These are phyloP conservation scores for Denticeps clupeoides DNA, from an alignment of 2,797 vertebrate species.

Conservation along the genomic window DNA sequence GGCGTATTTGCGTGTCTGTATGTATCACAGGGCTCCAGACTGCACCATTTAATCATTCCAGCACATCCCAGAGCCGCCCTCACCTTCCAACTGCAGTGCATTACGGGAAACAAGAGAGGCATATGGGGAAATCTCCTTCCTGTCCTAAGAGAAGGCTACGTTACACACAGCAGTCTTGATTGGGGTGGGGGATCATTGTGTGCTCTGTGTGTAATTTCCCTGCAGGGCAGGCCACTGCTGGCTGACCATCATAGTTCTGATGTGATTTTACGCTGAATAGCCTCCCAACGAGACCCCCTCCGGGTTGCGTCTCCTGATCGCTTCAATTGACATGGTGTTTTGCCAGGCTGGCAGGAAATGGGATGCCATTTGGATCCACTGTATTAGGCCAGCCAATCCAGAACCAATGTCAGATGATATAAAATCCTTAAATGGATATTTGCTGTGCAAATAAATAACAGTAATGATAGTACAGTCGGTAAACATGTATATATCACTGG, in stretches of 20 bases:
- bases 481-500: too few relatives aligned
- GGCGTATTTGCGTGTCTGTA: neutral
- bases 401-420: too few relatives aligned
- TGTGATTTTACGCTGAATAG: neutral
- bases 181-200: too few relatives aligned
- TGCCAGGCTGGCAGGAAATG: neutral
- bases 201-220: too few relatives aligned
- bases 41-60: neutral
- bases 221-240: too few relatives aligned
- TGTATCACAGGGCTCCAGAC: neutral
- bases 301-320: neutral
- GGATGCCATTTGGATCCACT: neutral
- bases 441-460: too few relatives aligned
- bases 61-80: neutral
- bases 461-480: too few relatives aligned
- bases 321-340: neutral
- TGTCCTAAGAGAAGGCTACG: neutral
- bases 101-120: neutral
- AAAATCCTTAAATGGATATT: too few relatives aligned
- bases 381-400: neutral
- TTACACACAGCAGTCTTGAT: too few relatives aligned
- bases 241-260: neutral
- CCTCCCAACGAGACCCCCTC: neutral
- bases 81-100: neutral
- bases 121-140: neutral